phyloP scores from a whole-genome alignment of 1,140 invertebrate genomes.

The Rhynchophorus ferrugineus region DNA sequence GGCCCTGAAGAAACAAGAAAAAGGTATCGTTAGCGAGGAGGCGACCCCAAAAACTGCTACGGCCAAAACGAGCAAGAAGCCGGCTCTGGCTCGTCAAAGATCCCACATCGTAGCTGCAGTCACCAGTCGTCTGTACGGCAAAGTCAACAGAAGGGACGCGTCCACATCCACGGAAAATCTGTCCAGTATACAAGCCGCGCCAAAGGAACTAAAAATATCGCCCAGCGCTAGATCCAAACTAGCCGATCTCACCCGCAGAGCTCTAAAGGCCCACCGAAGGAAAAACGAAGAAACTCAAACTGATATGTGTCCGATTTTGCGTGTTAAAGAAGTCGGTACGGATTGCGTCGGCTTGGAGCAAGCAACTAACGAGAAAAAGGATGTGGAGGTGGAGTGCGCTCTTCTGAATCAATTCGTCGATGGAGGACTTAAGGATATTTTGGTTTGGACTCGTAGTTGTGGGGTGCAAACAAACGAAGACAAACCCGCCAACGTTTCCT shows the following conservation, averaged over 20 bases:
- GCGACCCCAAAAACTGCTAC: slow-evolving; percentile 24
- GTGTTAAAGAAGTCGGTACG: slow-evolving; percentile 51
- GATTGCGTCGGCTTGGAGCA: slow-evolving; percentile 47
- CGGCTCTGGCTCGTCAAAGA: slow-evolving; percentile 32
- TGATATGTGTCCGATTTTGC: slow-evolving; percentile 41
- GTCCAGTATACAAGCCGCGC: slow-evolving; percentile 28
- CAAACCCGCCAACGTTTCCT: slow-evolving; percentile 23
- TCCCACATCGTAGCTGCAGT: slow-evolving; percentile 62
- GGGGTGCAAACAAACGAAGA: slow-evolving; percentile 33
- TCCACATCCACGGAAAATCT: slow-evolving; percentile 40
- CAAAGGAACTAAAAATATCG: slow-evolving; percentile 48
- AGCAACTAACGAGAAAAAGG: slow-evolving; percentile 39
- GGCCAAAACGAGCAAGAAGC: slow-evolving; percentile 23
- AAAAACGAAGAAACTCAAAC: slow-evolving; percentile 55
- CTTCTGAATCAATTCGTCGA: slow-evolving; percentile 30
- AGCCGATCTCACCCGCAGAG: slow-evolving; percentile 49
- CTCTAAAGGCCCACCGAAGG: slow-evolving; percentile 47
- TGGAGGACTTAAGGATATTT: slow-evolving; percentile 29
- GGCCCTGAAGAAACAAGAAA: slow-evolving; percentile 5
- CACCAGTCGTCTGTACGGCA: slow-evolving; percentile 57
- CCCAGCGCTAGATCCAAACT: slow-evolving; percentile 48
- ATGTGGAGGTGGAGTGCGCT: slow-evolving; percentile 38
- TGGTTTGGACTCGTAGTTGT: slow-evolving; percentile 39
- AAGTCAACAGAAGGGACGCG: slow-evolving; percentile 51
- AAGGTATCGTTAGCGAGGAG: slow-evolving; percentile 14